phyloP scores from a whole-genome alignment of 1,140 invertebrate species.

The Dinothrombium tinctorium region DNA sequence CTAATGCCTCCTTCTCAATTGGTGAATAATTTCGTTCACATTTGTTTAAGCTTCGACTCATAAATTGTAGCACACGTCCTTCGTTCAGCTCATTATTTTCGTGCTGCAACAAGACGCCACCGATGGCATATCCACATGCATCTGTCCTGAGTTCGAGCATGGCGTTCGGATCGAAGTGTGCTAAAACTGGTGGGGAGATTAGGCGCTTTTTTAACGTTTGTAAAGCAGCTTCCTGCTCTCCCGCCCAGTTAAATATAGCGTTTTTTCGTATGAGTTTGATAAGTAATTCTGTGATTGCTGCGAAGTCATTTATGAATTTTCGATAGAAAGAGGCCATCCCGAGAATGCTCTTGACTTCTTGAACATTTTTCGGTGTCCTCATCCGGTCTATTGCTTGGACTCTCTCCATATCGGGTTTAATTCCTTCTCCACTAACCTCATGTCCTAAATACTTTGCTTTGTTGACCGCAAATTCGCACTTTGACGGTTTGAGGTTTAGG shows the following conservation, averaged over 20 bases:
- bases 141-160: slow-evolving; percentile 17
- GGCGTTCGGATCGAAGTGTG: neutral
- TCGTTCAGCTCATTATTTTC: neutral
- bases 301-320: neutral
- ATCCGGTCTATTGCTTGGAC: neutral
- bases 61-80: slow-evolving; percentile 19
- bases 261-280: neutral
- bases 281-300: neutral
- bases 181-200: neutral
- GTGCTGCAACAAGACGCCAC: slow-evolving; percentile 16
- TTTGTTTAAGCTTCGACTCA: slow-evolving; percentile 17
- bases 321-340: slow-evolving; percentile 1
- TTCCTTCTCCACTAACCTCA: slow-evolving; percentile 2
- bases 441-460: slow-evolving; percentile 11
- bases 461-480: slow-evolving; percentile 11
- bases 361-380: neutral
- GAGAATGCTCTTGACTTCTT: neutral
- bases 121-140: slow-evolving; percentile 17
- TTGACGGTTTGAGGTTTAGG: slow-evolving; percentile 11
- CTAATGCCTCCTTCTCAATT: slow-evolving; percentile 27
- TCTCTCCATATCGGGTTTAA: slow-evolving; percentile 1
- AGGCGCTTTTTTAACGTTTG: neutral
- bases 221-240: neutral
- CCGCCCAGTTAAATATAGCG: neutral
- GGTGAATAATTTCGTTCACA: slow-evolving; percentile 24